Percentiles rank a stretch among this genome's conserved stretches.
These are phyloP conservation scores for Malthinus flaveolus DNA, from an alignment of 2,888 invertebrate species.

Conservation along the genomic window DNA sequence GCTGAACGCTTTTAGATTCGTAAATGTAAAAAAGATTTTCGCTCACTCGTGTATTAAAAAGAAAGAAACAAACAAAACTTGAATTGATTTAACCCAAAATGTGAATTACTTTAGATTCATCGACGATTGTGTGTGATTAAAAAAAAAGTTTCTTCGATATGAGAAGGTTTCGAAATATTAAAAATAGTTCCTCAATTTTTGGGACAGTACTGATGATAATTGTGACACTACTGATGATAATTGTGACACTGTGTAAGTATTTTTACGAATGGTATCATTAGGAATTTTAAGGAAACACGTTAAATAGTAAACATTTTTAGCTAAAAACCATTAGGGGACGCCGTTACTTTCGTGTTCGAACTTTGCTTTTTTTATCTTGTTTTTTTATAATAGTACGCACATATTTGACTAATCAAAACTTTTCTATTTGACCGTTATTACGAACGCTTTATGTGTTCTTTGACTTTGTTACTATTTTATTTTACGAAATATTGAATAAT, in stretches of 20 bases:
- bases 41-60: conserved; percentile 24
- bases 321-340: too few species aligned
- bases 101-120: conserved; percentile 31
- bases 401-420: too few species aligned
- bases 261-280: conserved; percentile 22
- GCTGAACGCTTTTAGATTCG: conserved; percentile 26
- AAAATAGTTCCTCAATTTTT: conserved; percentile 39
- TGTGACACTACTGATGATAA: conserved; percentile 40
- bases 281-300: conserved; percentile 12
- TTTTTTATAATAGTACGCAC: too few species aligned
- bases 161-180: conserved; percentile 13
- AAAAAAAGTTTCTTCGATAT: conserved; percentile 34
- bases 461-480: too few species aligned
- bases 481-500: too few species aligned
- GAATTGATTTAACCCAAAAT: conserved; percentile 35
- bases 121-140: neutral
- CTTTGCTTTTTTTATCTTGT: too few species aligned
- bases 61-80: too few species aligned
- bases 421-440: too few species aligned
- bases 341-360: too few species aligned
- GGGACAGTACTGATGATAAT: conserved; percentile 45
- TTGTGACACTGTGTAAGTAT: conserved; percentile 33
- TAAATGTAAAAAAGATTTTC: conserved; percentile 20
- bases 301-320: conserved; percentile 8
- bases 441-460: too few species aligned